Base-by-base conservation (phyloP, 2,113 vertebrate species). In the Myrmecobius fasciatus region DNA sequence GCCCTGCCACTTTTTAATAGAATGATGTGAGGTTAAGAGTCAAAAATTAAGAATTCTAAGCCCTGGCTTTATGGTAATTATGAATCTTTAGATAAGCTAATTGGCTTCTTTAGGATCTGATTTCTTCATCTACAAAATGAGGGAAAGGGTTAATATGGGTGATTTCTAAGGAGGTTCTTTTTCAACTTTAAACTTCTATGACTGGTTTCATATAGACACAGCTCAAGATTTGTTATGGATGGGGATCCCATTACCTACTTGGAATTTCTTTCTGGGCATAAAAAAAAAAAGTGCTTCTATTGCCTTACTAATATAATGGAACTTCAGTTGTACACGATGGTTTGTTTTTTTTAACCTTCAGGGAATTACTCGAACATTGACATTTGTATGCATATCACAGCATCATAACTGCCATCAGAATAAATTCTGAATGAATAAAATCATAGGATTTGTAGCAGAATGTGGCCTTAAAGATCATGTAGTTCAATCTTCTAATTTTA, bases 121-220 rank as follows among this genome's bases (percentile, higher is more conserved):
- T 95, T 83, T 93, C 28, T 26, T 8, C 46, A 52, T 92, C 93
- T 83, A 17, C 56, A 53, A 92, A 52, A 52, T 51, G 53, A 51
- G 56, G 49, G 14, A 43, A 28, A 8, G 26, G 0, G 36, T 22
- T 75, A 75, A 20, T n/a, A 14, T 75, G 36, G 36, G 14, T 43
- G 20, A 24, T 83, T 83, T 83, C n/a, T 83, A 24, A 83, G 36
- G n/a, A 43, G 67, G n/a, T 43, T 17, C 20, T n/a, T 75, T 67
- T 67, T 75, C 60, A 75, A 1, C 17, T 83, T 17, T 43, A 83
- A 83, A 83, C 22, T 83, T n/a, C 67, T 83, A 75, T 75, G 67
- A 75, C 36, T 83, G n/a, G 36, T 83, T 43, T n/a, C n/a, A 83
- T 22, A n/a, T 24, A 83, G n/a, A 83, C 67, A 83, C n/a, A 83